phyloP scores from a whole-genome alignment of 2,797 vertebrate genomes.

The Anguilla megastoma region DNA sequence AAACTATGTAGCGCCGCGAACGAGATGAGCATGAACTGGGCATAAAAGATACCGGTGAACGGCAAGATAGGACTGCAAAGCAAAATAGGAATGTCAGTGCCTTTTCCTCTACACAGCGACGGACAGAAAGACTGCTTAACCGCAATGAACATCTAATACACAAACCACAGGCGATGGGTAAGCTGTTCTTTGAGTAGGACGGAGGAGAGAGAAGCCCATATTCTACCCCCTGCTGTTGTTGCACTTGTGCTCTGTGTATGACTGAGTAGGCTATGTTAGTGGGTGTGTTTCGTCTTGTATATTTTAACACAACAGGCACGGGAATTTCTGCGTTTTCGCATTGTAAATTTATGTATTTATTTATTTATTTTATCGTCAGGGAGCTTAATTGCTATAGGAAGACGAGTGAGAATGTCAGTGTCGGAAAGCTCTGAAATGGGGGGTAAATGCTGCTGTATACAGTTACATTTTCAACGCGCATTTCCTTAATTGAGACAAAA shows the following conservation, averaged over 20 bases:
- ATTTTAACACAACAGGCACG: background rate
- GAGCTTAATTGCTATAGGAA: background rate
- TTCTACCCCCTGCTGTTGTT: background rate
- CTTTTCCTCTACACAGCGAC: slow-evolving; percentile 9
- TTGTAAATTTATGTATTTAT: background rate
- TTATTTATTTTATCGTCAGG: background rate
- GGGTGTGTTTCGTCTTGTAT: background rate
- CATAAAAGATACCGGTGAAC: slow-evolving; percentile 19
- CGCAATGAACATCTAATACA: slow-evolving; percentile 26
- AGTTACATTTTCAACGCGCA: background rate
- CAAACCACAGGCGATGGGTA: slow-evolving; percentile 28
- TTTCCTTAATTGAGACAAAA: background rate
- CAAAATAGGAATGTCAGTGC: slow-evolving; percentile 22
- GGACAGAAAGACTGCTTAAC: slow-evolving; percentile 12
- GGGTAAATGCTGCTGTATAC: background rate
- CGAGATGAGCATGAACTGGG: slow-evolving; percentile 3
- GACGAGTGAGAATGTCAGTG: background rate
- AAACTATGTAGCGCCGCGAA: slow-evolving; percentile 20
- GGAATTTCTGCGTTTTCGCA: background rate
- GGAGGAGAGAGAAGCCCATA: slow-evolving; percentile 4
- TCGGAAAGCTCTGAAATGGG: background rate
- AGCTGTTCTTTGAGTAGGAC: slow-evolving; percentile 1
- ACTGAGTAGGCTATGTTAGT: background rate
- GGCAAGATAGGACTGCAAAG: background rate
- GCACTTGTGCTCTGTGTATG: slow-evolving; percentile 15